phyloP scores from a whole-genome alignment of 2,888 invertebrate species.

The Halocaridina rubra region DNA sequence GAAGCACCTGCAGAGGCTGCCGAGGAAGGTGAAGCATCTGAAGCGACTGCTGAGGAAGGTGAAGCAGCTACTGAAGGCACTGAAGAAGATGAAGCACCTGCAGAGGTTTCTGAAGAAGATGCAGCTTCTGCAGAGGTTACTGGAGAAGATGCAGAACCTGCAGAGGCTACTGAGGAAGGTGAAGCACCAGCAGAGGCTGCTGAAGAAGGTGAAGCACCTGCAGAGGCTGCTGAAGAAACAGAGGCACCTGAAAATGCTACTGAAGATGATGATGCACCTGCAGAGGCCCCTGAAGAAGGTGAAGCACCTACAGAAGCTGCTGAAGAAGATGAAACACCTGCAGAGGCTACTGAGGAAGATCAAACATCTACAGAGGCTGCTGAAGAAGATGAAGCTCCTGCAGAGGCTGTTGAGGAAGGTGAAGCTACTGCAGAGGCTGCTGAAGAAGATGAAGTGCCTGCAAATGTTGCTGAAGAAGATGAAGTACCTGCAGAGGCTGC shows the following conservation, averaged over 20 bases:
- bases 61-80: neutral
- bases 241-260: neutral
- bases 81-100: neutral
- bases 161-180: neutral
- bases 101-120: neutral
- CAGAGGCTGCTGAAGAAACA: neutral
- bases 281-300: neutral
- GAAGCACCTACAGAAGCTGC: neutral
- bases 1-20: neutral
- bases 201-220: neutral
- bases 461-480: neutral
- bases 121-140: neutral
- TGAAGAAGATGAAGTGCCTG: neutral
- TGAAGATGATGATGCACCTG: neutral
- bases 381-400: conserved; percentile 6
- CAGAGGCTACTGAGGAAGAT: neutral
- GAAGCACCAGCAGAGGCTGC: neutral
- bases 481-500: too few species aligned
- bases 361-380: neutral
- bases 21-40: neutral
- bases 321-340: neutral
- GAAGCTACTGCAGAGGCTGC: neutral
- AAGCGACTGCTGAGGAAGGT: neutral
- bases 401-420: neutral
- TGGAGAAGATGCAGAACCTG: neutral